These are phyloP conservation scores for Protodeltote pygarga DNA, from an alignment of 2,888 invertebrate species.

Conservation along the genomic window DNA sequence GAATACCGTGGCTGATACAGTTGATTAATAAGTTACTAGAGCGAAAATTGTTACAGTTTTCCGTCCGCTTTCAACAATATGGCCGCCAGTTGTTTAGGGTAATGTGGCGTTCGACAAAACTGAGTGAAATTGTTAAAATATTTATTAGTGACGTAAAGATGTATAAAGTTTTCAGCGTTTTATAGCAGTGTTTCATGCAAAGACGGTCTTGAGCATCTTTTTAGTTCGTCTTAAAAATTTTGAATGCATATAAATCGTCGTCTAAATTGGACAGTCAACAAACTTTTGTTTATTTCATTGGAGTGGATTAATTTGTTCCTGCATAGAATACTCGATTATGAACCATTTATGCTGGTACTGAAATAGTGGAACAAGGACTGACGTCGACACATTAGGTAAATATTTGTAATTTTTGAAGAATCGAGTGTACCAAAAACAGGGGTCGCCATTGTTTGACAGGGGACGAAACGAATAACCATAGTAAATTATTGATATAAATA, in stretches of 20 bases:
- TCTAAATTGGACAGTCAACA: constrained; percentile 87
- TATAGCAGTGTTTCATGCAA: constrained; percentile 83
- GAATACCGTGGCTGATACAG: constrained; percentile 5
- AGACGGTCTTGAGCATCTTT: constrained; percentile 74
- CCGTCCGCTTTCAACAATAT: constrained; percentile 85
- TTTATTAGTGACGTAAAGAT: constrained; percentile 82
- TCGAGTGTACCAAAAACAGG: constrained; percentile 67
- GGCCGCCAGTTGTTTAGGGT: constrained; percentile 87
- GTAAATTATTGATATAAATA: constrained; percentile 49
- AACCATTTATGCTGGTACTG: constrained; percentile 76
- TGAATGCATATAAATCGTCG: constrained; percentile 77
- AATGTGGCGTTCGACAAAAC: constrained; percentile 86
- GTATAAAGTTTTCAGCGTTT: constrained; percentile 82
- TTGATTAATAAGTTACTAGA: constrained; percentile 46
- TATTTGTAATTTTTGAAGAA: constrained; percentile 62
- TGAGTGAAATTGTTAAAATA: constrained; percentile 84
- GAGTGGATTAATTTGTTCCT: constrained; percentile 79
- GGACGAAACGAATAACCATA: constrained; percentile 57
- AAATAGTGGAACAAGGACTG: constrained; percentile 81
- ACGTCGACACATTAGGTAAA: constrained; percentile 83
- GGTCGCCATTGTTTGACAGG: constrained; percentile 86
- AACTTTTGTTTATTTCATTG: constrained; percentile 86
- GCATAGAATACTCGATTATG: constrained; percentile 79
- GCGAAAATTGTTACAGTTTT: constrained; percentile 67
- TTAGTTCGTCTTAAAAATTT: constrained; percentile 78